phyloP scores from a whole-genome alignment of 2,797 vertebrate genomes.

The Rhinichthys osculus region DNA sequence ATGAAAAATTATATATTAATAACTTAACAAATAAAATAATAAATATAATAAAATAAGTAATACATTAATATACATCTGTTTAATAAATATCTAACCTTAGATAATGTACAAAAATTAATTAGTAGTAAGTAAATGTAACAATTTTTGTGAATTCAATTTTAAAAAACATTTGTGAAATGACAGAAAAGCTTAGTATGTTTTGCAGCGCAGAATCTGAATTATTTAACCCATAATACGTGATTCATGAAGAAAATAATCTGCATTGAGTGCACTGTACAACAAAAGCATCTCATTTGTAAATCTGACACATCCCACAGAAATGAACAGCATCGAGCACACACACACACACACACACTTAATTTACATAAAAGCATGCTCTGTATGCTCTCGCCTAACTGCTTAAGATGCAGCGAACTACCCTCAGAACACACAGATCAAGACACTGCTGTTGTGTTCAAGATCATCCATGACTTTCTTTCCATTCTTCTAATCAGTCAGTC shows the following conservation, averaged over 20 bases:
- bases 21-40: background rate
- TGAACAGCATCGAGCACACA: background rate
- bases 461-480: conserved; percentile 30
- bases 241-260: background rate
- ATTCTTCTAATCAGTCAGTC: conserved; percentile 26
- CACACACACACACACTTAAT: background rate
- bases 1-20: background rate
- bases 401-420: conserved; percentile 8
- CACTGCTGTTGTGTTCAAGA: conserved; percentile 11
- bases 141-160: background rate
- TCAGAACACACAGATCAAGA: conserved; percentile 21
- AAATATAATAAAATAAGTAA: background rate
- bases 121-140: background rate
- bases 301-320: conserved; percentile 12
- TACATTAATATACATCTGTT: background rate
- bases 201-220: background rate
- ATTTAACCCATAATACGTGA: background rate
- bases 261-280: background rate
- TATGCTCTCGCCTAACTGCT: background rate
- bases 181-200: background rate
- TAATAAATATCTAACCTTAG: background rate
- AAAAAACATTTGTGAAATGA: background rate
- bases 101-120: background rate
- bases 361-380: conserved; percentile 30
- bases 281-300: conserved; percentile 35